Base-by-base conservation (phyloP, 2,888 invertebrate genomes). In the Cabera pusaria region DNA sequence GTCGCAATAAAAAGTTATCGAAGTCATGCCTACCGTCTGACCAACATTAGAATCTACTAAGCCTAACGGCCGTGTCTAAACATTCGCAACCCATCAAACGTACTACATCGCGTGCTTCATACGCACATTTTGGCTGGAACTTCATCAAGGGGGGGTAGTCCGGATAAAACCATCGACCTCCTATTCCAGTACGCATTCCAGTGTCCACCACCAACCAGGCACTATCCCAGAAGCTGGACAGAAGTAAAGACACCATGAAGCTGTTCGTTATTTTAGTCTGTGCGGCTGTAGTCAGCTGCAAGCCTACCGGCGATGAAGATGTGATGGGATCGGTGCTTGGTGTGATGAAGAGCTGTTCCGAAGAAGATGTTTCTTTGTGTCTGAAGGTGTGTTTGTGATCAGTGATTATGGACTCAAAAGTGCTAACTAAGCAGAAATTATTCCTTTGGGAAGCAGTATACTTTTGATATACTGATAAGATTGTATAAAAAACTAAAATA, bases 261-360 rank as follows among this genome's bases (percentile, higher is more conserved):
- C 66, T 69, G 59, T 72, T 86, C 57, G 62, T 83, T 52, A 51
- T 88, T 48, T 72, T 91, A 66, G 78, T 90, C 64, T 86, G 90
- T 63, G 82, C 82, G 49, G 83, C 89, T 23, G 78, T 86, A 41
- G 90, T 83, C 39, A 72, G 69, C 44, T 77, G 83, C 33, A 90
- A 86, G 60, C 89, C 90, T 0, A 73, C 86, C 0, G 78, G 80
- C 37, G 90, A 92, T 34, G 91, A 90, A 27, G 90, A 90, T 53
- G 75, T 85, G 49, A 69, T 93, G 54, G 90, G 90, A 27, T 91
- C 92, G 21, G 93, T 93, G 28, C 78, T 93, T 46, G 90, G 91
- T 53, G 92, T 93, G 59, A 90, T 94, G 59, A 92, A 92, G 74
- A 92, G 92, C 60, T 95, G 95, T 76, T 92, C 92, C 29, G 91